Evolutionary conservation across 2,797 vertebrate genomes (phyloP).

Genomic region (Falco biarmicus): DNA sequence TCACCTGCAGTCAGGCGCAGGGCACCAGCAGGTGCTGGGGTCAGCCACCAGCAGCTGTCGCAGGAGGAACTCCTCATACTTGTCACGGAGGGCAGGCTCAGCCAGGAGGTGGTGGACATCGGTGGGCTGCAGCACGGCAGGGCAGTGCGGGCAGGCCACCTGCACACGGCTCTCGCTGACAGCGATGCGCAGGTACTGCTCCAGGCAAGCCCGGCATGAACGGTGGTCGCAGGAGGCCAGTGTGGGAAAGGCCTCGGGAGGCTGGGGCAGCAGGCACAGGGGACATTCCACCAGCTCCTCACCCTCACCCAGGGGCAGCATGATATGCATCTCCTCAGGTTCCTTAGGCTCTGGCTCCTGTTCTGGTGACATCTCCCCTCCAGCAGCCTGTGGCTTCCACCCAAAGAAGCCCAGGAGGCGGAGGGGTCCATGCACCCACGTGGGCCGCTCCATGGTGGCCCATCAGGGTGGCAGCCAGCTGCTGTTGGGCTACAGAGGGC

Average conservation of each 20-base stretch:
- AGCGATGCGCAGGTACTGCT: constrained; percentile 85
- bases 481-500: neutral
- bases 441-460: constrained; percentile 83
- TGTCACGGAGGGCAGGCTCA: constrained; percentile 80
- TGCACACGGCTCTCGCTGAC: constrained; percentile 85
- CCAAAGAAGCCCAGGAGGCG: constrained; percentile 84
- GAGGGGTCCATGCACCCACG: constrained; percentile 75
- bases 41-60: constrained; percentile 85
- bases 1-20: constrained; percentile 88
- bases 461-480: neutral
- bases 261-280: constrained; percentile 88
- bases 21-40: constrained; percentile 88
- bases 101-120: constrained; percentile 84
- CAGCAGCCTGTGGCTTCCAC: constrained; percentile 69
- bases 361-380: constrained; percentile 16
- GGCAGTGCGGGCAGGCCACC: constrained; percentile 87
- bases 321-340: constrained; percentile 75
- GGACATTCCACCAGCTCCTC: constrained; percentile 84
- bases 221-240: constrained; percentile 84
- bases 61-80: constrained; percentile 87
- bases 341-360: constrained; percentile 6
- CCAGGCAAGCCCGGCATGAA: constrained; percentile 83
- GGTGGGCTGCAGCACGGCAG: constrained; percentile 72
- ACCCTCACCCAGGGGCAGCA: constrained; percentile 74
- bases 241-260: constrained; percentile 81